These are phyloP conservation scores for Lutraria lutraria DNA, from an alignment of 2,888 invertebrate species.

Conservation along the genomic window DNA sequence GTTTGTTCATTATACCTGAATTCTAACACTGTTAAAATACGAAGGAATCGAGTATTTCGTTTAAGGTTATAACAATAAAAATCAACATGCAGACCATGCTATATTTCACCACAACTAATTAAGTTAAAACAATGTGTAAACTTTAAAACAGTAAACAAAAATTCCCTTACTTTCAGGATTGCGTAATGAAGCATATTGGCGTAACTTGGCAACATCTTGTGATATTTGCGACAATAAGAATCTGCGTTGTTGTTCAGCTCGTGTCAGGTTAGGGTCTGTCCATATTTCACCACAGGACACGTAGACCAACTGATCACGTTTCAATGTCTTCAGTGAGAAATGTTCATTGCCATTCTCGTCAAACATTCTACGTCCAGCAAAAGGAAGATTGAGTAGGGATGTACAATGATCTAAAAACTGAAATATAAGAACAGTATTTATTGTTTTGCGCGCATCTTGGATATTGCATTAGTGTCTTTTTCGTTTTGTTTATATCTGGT, in stretches of 20 bases:
- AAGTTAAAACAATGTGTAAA: not conserved
- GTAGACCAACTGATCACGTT: conserved; percentile 84
- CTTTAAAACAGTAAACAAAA: not conserved
- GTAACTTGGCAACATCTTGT: conserved; percentile 85
- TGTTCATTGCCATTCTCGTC: conserved; percentile 85
- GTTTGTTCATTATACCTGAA: too few relatives aligned
- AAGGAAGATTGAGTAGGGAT: conserved; percentile 83
- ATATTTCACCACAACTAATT: not conserved
- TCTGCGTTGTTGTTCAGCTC: conserved; percentile 85
- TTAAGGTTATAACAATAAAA: too few relatives aligned
- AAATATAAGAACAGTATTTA: conserved; percentile 54
- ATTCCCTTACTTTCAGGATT: conserved; percentile 82
- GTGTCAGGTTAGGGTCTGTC: conserved; percentile 85
- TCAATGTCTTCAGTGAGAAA: conserved; percentile 81
- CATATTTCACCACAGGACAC: conserved; percentile 86
- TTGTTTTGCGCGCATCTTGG: too few relatives aligned
- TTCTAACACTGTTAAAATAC: too few relatives aligned
- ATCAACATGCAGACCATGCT: too few relatives aligned
- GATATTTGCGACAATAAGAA: conserved; percentile 84
- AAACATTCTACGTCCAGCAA: conserved; percentile 86
- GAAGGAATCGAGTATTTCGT: too few relatives aligned
- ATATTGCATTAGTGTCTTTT: too few relatives aligned
- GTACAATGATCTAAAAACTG: conserved; percentile 87
- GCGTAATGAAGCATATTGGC: conserved; percentile 84
- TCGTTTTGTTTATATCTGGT: too few relatives aligned